phyloP scores from a whole-genome alignment of 23 tunicate species.

The Aplidium turbinatum region DNA sequence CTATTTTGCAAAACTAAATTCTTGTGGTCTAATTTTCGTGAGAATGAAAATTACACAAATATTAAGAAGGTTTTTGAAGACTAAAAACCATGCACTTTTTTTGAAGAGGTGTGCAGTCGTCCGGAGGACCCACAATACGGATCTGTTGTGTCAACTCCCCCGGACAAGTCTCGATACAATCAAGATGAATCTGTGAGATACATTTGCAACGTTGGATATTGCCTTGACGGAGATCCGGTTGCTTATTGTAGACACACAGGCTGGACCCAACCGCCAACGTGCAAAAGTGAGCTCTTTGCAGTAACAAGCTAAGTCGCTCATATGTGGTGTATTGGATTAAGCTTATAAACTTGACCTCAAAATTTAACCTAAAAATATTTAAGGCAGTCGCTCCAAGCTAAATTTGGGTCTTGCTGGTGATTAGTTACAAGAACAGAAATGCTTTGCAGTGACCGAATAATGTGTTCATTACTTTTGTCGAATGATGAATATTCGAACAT shows the following conservation, averaged over 20 bases:
- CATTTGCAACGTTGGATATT: conserved; percentile 10
- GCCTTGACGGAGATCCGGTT: background rate
- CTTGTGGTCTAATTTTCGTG: too few relatives aligned
- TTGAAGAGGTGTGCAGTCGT: conserved; percentile 11
- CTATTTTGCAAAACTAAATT: background rate
- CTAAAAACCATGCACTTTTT: conserved; percentile 8
- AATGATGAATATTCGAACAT: too few relatives aligned
- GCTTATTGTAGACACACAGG: conserved; percentile 25
- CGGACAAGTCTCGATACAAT: background rate
- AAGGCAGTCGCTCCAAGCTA: too few relatives aligned
- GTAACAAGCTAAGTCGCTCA: too few relatives aligned
- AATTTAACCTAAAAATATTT: too few relatives aligned
- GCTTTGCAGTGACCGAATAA: too few relatives aligned
- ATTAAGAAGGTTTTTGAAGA: background rate
- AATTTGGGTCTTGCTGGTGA: too few relatives aligned
- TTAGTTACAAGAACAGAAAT: too few relatives aligned
- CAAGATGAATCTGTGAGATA: conserved; percentile 16
- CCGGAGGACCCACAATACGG: conserved; percentile 24
- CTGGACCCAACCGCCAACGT: conserved; percentile 13
- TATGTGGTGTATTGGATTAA: too few relatives aligned
- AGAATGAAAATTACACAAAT: background rate
- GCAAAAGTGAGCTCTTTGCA: conserved; percentile 33
- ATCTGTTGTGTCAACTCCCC: conserved; percentile 1
- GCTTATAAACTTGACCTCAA: too few relatives aligned
- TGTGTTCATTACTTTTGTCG: too few relatives aligned